phyloP scores from a whole-genome alignment of 2,888 invertebrate species.

The Alviniconcha strummeri region DNA sequence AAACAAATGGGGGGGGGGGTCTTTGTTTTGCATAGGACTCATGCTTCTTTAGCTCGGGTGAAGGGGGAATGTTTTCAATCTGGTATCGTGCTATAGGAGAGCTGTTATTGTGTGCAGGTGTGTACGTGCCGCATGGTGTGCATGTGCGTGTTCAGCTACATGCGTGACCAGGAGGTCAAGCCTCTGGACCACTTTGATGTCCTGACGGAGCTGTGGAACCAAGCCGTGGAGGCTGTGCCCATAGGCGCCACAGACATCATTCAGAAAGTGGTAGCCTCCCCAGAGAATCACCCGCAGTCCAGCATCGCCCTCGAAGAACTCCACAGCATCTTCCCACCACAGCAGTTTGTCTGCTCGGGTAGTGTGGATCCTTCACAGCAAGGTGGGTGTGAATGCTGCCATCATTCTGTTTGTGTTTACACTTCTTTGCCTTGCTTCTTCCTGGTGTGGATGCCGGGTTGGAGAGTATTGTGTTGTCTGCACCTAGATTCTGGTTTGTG shows the following conservation, averaged over 20 bases:
- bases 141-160: constrained; percentile 42
- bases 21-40: too few relatives aligned
- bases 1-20: too few relatives aligned
- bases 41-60: too few relatives aligned
- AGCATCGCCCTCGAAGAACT: constrained; percentile 57
- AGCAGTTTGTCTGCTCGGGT: constrained; percentile 54
- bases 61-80: too few relatives aligned
- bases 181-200: constrained; percentile 46
- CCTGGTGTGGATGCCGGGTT: too few relatives aligned
- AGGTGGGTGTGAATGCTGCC: constrained; percentile 2
- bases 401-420: too few relatives aligned
- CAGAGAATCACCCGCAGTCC: constrained; percentile 62
- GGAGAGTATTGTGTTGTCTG: too few relatives aligned
- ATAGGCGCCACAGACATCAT: constrained; percentile 46
- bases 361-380: constrained; percentile 32
- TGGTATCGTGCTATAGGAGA: too few relatives aligned
- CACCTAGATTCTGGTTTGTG: too few relatives aligned
- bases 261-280: constrained; percentile 55
- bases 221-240: constrained; percentile 47
- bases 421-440: too few relatives aligned
- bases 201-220: constrained; percentile 48
- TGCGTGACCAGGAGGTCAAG: constrained; percentile 37
- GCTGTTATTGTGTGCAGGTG: constrained; percentile 27
- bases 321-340: constrained; percentile 49
- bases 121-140: constrained; percentile 38